Conservation (phyloP, 2,113 vertebrate species). For the Anolis carolinensis region DNA sequence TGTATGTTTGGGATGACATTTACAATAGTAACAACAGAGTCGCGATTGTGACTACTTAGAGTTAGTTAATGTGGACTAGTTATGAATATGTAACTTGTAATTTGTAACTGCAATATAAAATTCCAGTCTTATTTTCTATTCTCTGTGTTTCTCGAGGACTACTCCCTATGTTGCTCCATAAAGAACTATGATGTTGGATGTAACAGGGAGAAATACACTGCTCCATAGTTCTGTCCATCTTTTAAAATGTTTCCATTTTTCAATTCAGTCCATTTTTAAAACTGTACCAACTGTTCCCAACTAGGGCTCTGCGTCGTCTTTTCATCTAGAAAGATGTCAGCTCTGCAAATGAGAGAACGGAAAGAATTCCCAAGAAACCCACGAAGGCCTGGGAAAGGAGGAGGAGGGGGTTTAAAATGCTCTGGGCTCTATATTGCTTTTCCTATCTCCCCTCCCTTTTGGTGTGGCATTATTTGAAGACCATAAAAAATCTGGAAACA, state of each 20-base stretch:
- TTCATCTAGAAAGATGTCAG: not conserved
- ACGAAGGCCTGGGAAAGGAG: not conserved
- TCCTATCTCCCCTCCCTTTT: conserved; percentile 51
- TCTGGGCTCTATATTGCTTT: conserved; percentile 64
- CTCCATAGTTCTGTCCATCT: too few species aligned
- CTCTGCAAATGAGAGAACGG: conserved; percentile 42
- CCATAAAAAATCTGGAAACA: conserved; percentile 58
- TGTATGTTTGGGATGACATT: too few species aligned
- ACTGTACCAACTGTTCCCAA: not conserved
- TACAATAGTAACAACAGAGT: too few species aligned
- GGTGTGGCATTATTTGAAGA: conserved; percentile 58
- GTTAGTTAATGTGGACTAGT: too few species aligned
- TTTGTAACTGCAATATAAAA: too few species aligned
- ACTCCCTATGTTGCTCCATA: too few species aligned
- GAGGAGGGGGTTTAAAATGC: conserved; percentile 55
- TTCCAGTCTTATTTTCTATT: too few species aligned
- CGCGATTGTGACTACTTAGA: too few species aligned
- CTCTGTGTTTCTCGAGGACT: too few species aligned
- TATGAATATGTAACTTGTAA: too few species aligned
- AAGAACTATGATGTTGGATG: too few species aligned
- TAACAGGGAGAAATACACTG: too few species aligned
- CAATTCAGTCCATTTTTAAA: not conserved
- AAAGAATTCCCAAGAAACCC: conserved; percentile 51
- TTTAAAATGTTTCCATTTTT: not conserved
- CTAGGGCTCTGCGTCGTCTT: not conserved